Conservation (phyloP, 2,888 invertebrate genomes). For the Acanthacorydalis orientalis region DNA sequence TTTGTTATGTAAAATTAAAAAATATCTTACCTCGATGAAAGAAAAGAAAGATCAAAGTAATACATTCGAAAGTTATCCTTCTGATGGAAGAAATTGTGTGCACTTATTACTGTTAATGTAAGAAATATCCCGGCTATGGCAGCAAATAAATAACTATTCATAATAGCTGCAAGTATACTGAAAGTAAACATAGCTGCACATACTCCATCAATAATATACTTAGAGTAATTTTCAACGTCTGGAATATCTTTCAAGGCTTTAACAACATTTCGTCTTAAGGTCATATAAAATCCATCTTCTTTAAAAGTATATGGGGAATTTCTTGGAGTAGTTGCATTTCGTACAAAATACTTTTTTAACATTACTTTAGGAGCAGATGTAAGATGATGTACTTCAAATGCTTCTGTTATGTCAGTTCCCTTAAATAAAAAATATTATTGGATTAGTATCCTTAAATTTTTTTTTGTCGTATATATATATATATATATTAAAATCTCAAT, state of each 20-base stretch:
- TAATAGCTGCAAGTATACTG: constrained; percentile 22
- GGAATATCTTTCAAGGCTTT: constrained; percentile 37
- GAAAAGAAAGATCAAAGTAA: constrained; percentile 49
- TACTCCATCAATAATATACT: constrained; percentile 25
- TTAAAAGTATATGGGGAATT: constrained; percentile 58
- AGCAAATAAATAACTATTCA: constrained; percentile 24
- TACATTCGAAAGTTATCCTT: constrained; percentile 64
- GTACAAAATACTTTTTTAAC: constrained; percentile 46
- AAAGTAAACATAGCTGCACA: constrained; percentile 21
- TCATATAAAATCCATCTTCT: constrained; percentile 56
- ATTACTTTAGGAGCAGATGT: constrained; percentile 36
- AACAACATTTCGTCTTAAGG: constrained; percentile 41
- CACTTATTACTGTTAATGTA: constrained; percentile 38
- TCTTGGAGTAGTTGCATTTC: constrained; percentile 42
- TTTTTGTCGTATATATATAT: too few species aligned
- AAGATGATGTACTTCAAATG: constrained; percentile 59
- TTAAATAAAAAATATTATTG: constrained; percentile 17
- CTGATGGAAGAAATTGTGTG: constrained; percentile 66
- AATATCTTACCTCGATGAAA: constrained; percentile 39
- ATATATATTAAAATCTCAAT: too few species aligned
- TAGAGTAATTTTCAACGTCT: constrained; percentile 18
- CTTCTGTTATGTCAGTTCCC: constrained; percentile 68
- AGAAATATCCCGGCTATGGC: constrained; percentile 37
- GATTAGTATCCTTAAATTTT: too few species aligned
- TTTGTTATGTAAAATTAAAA: too few species aligned